Percentiles rank a stretch among this genome's conserved stretches.
Evolutionary conservation across 1,140 invertebrate genomes (phyloP).

Genomic region (Asobara japonica): DNA sequence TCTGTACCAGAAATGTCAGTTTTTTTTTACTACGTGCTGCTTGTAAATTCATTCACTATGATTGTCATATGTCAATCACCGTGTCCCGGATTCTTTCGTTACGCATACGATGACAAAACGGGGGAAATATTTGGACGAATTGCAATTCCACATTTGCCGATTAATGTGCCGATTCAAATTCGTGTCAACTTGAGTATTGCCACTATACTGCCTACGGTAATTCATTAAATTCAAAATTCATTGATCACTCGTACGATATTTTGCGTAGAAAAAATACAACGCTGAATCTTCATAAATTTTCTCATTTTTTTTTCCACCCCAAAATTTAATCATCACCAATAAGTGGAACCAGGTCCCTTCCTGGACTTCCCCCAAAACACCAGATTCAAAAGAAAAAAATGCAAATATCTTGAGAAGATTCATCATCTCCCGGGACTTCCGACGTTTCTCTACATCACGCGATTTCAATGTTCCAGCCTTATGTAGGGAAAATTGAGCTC

Average conservation of each 20-base stretch:
- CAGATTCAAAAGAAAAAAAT: no score
- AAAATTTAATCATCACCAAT: no score
- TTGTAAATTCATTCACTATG: neutral
- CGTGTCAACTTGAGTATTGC: conserved; percentile 48
- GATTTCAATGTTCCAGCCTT: conserved; percentile 45
- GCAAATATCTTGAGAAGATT: no score
- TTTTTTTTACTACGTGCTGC: neutral
- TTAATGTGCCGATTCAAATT: conserved; percentile 44
- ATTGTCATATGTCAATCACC: conserved; percentile 47
- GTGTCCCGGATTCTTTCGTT: conserved; percentile 62
- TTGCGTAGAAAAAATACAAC: no score
- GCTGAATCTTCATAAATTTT: no score
- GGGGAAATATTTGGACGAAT: conserved; percentile 55
- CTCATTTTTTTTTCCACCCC: no score
- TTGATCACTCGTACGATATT: neutral
- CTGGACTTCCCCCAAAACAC: no score
- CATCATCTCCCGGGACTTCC: no score
- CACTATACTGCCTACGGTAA: conserved; percentile 48
- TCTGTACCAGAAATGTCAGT: neutral
- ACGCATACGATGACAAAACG: conserved; percentile 49
- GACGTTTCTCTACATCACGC: neutral
- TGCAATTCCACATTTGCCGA: conserved; percentile 47
- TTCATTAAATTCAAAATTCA: neutral
- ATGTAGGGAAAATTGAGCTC: conserved; percentile 56
- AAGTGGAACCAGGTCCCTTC: no score